Conservation (phyloP, 2,888 invertebrate genomes). For the Caenorhabditis drosophilae region DNA sequence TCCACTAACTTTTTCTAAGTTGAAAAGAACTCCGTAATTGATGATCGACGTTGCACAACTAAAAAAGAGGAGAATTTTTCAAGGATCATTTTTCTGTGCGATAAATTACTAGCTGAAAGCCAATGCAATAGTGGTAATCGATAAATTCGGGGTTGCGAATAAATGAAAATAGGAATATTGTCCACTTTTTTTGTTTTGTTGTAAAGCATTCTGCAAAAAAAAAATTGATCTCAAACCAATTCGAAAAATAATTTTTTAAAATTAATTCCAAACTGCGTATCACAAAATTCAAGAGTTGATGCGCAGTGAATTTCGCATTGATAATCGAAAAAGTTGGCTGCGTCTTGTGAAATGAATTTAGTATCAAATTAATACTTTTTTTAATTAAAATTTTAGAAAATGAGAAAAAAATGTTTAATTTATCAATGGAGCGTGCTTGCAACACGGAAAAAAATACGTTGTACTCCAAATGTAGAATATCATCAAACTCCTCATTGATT, state of each 20-base stretch:
- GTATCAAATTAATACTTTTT: no score
- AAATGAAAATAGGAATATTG: slow-evolving; percentile 46
- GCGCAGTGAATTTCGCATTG: no score
- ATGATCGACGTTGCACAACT: slow-evolving; percentile 57
- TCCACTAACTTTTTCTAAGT: slow-evolving; percentile 63
- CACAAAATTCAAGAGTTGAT: no score
- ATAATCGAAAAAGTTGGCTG: no score
- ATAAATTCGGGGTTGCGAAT: slow-evolving; percentile 30
- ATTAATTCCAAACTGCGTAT: no score
- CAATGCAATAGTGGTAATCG: slow-evolving; percentile 31
- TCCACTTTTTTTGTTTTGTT: slow-evolving; percentile 23
- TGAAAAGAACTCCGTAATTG: slow-evolving; percentile 64
- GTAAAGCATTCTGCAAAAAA: background rate
- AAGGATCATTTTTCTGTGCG: background rate
- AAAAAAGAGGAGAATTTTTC: slow-evolving; percentile 8
- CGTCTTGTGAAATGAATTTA: no score
- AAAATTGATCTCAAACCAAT: slow-evolving; percentile 11
- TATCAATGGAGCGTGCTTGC: no score
- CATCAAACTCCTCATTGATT: slow-evolving; percentile 41
- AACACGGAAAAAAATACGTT: no score
- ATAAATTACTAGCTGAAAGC: slow-evolving; percentile 46
- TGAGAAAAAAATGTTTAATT: no score
- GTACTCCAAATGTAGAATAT: slow-evolving; percentile 36
- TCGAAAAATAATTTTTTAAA: background rate
- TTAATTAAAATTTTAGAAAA: no score